Base-by-base conservation (phyloP, 1,140 invertebrate species). In the Calephelis virginiensis region DNA sequence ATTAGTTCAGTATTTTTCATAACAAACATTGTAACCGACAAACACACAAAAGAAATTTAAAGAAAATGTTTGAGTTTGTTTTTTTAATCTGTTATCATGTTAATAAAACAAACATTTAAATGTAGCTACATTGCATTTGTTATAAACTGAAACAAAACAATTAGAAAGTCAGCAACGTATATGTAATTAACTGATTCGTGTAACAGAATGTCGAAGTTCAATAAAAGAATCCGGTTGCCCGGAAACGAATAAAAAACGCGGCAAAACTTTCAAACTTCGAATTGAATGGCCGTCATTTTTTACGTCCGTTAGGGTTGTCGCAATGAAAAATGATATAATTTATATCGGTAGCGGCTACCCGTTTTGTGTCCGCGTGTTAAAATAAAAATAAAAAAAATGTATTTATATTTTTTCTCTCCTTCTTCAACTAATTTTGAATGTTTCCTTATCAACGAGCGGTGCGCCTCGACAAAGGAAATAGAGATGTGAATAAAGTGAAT, bases 241-340 rank as follows among this genome's bases (percentile, higher is more conserved):
- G 88, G 86, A 90, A 90, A 90, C 85, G 81, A 79, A 87, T 83
- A 88, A 90, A 90, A 89, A 89, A 84, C 83, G 88, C 88, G 86
- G 88, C 88, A 84, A 90, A 89, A 86, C 81, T 86, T 86, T 89
- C 83, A 88, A 90, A 88, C 82, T 85, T 81, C 66, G 79, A 88
- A 86, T 80, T 86, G 77, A 89, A 91, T 89, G 86, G 85, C 76
- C 85, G 82, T 85, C 88, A 91, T 91, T 91, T 91, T 91, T 91
- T 91, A 91, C 83, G 82, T 86, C 83, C 81, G 86, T 89, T 86
- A 82, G 80, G 82, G 85, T 84, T 90, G 86, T 88, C 86, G 80
- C 82, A 82, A 76, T 91, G 88, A 90, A 89, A 90, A 90, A 90
- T 90, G 88, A 85, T 90, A 89, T 90, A 90, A 90, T 90, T 90